These are phyloP conservation scores for Drosophila pseudotalamancana DNA, from an alignment of 2,888 invertebrate species.

Conservation along the genomic window DNA sequence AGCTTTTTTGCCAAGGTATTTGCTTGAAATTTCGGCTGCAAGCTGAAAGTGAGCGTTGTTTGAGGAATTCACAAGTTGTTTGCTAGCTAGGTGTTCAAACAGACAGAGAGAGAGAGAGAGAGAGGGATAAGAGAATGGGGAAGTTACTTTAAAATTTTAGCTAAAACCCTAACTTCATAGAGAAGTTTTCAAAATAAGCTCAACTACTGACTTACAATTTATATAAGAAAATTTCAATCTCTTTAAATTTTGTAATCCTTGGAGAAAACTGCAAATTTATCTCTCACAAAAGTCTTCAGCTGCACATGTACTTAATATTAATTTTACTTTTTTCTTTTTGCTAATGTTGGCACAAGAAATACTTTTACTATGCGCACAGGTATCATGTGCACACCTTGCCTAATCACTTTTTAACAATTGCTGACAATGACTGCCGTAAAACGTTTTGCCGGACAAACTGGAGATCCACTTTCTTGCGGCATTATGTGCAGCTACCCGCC, in stretches of 20 bases:
- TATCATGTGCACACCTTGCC: constrained; percentile 16
- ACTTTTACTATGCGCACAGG: constrained; percentile 17
- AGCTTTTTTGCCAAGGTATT: constrained; percentile 44
- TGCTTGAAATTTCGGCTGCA: constrained; percentile 38
- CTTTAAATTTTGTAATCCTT: no score
- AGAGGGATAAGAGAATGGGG: no score
- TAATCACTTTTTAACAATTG: constrained; percentile 69
- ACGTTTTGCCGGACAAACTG: constrained; percentile 56
- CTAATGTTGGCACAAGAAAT: constrained; percentile 5
- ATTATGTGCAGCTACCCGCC: constrained; percentile 52
- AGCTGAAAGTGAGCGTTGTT: constrained; percentile 51
- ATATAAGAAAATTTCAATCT: neutral
- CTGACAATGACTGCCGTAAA: constrained; percentile 70
- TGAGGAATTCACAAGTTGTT: constrained; percentile 39
- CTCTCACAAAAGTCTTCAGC: no score
- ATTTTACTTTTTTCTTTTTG: neutral
- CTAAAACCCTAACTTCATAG: no score
- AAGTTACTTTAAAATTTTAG: no score
- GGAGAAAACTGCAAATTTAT: no score
- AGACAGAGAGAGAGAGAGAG: no score
- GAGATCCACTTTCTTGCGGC: constrained; percentile 62
- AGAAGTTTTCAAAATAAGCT: neutral
- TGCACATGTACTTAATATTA: neutral
- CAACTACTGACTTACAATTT: no score
- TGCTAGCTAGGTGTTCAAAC: constrained; percentile 41